phyloP scores from a whole-genome alignment of 2,797 vertebrate species.

The Microchirus variegatus region DNA sequence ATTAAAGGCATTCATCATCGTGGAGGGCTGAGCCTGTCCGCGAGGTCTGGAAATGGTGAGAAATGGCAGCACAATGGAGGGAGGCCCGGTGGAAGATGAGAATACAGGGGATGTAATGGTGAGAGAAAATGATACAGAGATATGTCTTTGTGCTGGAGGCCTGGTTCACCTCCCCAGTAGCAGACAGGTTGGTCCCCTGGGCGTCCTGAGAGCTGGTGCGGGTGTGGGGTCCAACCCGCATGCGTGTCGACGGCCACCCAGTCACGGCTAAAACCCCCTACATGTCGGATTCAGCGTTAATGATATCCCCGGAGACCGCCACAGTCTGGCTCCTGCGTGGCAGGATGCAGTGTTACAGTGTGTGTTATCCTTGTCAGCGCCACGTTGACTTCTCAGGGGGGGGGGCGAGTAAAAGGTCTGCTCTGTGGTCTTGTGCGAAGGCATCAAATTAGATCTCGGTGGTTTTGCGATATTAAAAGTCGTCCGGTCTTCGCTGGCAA shows the following conservation, averaged over 20 bases:
- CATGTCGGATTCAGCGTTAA: constrained; percentile 66
- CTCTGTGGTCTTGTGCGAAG: constrained; percentile 12
- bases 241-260: constrained; percentile 43
- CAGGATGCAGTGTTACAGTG: constrained; percentile 37
- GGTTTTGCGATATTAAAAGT: constrained; percentile 12
- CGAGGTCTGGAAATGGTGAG: constrained; percentile 59
- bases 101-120: constrained; percentile 6
- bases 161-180: constrained; percentile 25
- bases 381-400: constrained; percentile 19
- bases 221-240: constrained; percentile 46
- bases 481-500: not conserved
- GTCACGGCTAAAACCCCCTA: constrained; percentile 56
- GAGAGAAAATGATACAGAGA: constrained; percentile 36
- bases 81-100: constrained; percentile 25
- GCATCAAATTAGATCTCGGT: constrained; percentile 26
- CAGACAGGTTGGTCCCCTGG: constrained; percentile 56
- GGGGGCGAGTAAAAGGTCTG: constrained; percentile 14
- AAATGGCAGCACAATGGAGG: constrained; percentile 40
- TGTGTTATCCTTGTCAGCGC: constrained; percentile 43
- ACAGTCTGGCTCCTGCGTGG: constrained; percentile 58
- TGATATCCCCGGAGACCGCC: constrained; percentile 69
- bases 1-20: constrained; percentile 80
- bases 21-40: constrained; percentile 47
- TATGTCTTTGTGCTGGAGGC: constrained; percentile 36
- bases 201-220: constrained; percentile 42